Percentiles rank a stretch among this genome's conserved stretches.
phyloP scores from a whole-genome alignment of 2,888 invertebrate genomes.

The Idaea straminata region DNA sequence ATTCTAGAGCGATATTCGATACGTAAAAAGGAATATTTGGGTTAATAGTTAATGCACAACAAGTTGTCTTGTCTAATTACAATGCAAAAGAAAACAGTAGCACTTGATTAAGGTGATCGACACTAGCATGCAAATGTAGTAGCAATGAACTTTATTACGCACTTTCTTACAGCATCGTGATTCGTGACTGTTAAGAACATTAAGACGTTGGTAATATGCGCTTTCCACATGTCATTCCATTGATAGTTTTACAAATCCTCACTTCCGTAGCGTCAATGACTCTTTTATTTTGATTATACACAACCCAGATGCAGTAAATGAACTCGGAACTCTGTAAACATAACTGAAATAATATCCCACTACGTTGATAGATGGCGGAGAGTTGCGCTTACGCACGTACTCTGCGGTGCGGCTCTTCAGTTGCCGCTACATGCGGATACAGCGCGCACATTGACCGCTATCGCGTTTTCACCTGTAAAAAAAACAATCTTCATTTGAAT shows the following conservation, averaged over 20 bases:
- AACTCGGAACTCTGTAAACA: constrained; percentile 39
- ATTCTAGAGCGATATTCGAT: constrained; percentile 14
- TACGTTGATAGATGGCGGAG: constrained; percentile 35
- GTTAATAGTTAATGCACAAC: constrained; percentile 37
- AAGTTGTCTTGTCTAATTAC: constrained; percentile 18
- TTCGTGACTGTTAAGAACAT: constrained; percentile 16
- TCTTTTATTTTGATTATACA: constrained; percentile 41
- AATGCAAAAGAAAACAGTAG: constrained; percentile 29
- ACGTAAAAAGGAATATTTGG: constrained; percentile 26
- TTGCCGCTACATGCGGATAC: constrained; percentile 52
- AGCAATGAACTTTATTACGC: constrained; percentile 36
- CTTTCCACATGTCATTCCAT: background rate
- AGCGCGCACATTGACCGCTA: constrained; percentile 41
- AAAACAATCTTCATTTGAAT: background rate
- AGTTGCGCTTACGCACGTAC: constrained; percentile 24
- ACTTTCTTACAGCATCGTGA: constrained; percentile 53
- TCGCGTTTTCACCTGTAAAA: constrained; percentile 15
- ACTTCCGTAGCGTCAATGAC: constrained; percentile 30
- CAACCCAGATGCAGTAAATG: constrained; percentile 47
- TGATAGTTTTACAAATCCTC: constrained; percentile 23
- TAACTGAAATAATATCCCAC: constrained; percentile 51
- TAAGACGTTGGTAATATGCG: constrained; percentile 7
- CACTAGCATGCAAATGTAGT: constrained; percentile 33
- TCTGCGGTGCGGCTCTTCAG: constrained; percentile 48
- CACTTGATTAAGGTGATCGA: constrained; percentile 31